Percentiles rank a stretch among this genome's conserved stretches.
These are phyloP conservation scores for Thamnophis elegans DNA, from an alignment of 2,797 vertebrate species.

Conservation along the genomic window DNA sequence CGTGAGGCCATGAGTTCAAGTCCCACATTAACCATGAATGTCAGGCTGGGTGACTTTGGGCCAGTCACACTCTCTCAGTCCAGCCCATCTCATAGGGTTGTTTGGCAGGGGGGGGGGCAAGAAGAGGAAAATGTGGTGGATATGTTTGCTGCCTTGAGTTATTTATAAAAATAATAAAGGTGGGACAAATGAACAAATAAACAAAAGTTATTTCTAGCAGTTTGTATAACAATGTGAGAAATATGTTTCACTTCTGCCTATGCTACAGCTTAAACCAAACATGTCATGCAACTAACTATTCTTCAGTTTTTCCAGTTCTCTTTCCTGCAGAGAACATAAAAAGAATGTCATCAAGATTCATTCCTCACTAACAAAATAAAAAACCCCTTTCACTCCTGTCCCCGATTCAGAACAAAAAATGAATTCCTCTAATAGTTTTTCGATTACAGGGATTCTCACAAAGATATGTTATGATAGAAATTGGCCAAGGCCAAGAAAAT, in stretches of 20 bases:
- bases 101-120: no score
- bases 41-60: no score
- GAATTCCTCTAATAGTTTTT: neutral
- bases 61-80: no score
- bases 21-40: no score
- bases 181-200: no score
- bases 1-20: no score
- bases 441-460: neutral
- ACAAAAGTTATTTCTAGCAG: neutral
- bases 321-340: neutral
- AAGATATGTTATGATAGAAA: neutral
- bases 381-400: neutral
- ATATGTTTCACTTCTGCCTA: neutral
- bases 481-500: neutral
- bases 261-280: neutral
- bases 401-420: neutral
- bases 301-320: neutral
- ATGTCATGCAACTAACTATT: neutral
- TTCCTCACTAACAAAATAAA: neutral
- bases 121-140: no score
- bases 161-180: no score
- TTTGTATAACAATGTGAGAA: neutral
- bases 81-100: no score
- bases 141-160: no score
- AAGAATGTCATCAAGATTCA: neutral